Conservation (phyloP, 1,140 invertebrate genomes). For the Trichonephila clavipes region DNA sequence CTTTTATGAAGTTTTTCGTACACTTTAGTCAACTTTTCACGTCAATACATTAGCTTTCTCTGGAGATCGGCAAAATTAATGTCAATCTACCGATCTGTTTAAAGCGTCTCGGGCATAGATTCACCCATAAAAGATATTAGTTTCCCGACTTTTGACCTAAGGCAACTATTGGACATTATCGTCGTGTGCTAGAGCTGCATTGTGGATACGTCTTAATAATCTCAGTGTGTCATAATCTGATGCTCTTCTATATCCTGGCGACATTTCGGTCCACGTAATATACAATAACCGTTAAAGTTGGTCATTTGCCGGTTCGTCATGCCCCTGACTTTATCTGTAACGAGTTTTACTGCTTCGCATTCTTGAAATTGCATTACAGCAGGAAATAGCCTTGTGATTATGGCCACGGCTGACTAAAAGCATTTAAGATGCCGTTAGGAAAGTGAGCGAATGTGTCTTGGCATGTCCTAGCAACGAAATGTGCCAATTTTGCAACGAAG, state of each 20-base stretch:
- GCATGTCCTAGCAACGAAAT: not conserved
- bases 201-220: constrained; percentile 51
- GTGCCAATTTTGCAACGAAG: not conserved
- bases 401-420: constrained; percentile 39
- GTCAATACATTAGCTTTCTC: not conserved
- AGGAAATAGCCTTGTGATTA: constrained; percentile 53
- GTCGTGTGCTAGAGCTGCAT: not conserved
- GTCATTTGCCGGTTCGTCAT: constrained; percentile 50
- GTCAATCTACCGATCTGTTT: not conserved
- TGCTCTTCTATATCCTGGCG: constrained; percentile 18
- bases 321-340: constrained; percentile 42
- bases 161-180: constrained; percentile 38
- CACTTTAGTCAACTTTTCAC: not conserved
- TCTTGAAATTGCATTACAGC: constrained; percentile 66
- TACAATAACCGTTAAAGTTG: constrained; percentile 75
- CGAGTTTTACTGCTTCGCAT: constrained; percentile 54
- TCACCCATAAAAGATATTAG: constrained; percentile 10
- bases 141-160: constrained; percentile 17
- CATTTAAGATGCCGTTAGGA: constrained; percentile 52
- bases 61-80: not conserved
- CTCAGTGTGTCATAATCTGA: constrained; percentile 47
- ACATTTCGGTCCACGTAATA: constrained; percentile 45
- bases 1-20: no score
- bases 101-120: not conserved
- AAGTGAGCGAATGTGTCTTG: constrained; percentile 25